Evolutionary conservation across 2,888 invertebrate species (phyloP), one percentile per base, ranked within the genome.

Genomic region (Imbricaverruca yamaguchii): DNA sequence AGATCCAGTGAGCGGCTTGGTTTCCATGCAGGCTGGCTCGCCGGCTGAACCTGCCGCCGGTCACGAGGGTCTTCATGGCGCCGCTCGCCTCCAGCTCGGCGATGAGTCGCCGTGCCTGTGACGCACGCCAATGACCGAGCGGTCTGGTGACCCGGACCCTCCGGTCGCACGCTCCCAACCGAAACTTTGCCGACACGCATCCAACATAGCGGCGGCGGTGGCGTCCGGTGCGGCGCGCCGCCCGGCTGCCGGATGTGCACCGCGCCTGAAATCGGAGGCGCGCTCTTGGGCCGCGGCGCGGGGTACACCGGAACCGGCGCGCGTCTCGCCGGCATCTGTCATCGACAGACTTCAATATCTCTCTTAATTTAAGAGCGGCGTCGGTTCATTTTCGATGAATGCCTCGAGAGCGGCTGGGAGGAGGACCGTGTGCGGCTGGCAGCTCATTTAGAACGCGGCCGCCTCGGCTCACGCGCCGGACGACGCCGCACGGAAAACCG

Each of bases 321-420:
- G 7, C 39, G 39, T 39, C 39, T 39, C 39, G 39, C 69, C 0
- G 15, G 15, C 69, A 69, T 69, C 13, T 23, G 69, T 69, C 69
- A 69, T 69, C 69, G 69, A 23, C 23, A 39, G 23, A 69, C 39
- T 69, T 69, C 69, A 69, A 69, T 69, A 69, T 69, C 39, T 25
- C 69, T 69, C 69, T 69, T 69, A 69, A 69, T 69, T 69, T 69
- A 23, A 69, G 39, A 69, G 23, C 39, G 69, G 69, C 69, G 67
- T 25, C 67, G 39, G 69, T 39, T 69, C 69, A 15, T 69, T 69
- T 69, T 39, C 69, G 69, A 25, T 69, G 69, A 69, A 69, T 69
- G 69, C 69, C 69, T 69, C 39, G 39, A 69, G 69, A 39, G 69
- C 39, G 39, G 39, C 39, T 39, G 25, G 69, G 69, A 25, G 39